These are phyloP conservation scores for Sycobia sp. DNA, from an alignment of 1,140 invertebrate species.

Conservation along the genomic window DNA sequence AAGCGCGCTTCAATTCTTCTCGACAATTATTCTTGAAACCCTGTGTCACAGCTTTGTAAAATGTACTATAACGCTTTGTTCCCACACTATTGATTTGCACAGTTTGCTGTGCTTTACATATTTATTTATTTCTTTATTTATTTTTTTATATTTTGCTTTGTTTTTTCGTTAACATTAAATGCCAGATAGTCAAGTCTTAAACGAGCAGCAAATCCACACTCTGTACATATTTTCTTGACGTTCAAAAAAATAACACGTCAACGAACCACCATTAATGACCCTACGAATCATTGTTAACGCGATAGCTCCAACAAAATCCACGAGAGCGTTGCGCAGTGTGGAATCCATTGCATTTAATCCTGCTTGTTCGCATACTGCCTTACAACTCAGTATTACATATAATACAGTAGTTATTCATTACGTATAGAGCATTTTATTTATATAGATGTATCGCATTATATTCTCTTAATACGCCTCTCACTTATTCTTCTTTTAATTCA, in stretches of 20 bases:
- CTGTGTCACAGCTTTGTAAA: slow-evolving; percentile 26
- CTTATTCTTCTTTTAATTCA: slow-evolving; percentile 35
- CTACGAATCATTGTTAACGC: slow-evolving; percentile 12
- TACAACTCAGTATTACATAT: slow-evolving; percentile 57
- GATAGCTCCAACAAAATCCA: slow-evolving; percentile 32
- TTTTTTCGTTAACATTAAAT: no score
- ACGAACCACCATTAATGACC: no score
- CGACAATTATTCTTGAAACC: slow-evolving; percentile 12
- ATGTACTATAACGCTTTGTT: slow-evolving; percentile 22
- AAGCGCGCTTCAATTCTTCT: slow-evolving; percentile 6
- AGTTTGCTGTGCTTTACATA: neutral
- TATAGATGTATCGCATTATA: slow-evolving; percentile 40
- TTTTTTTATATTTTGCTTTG: no score
- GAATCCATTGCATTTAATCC: slow-evolving; percentile 57
- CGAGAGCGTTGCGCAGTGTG: slow-evolving; percentile 39
- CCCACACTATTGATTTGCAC: neutral
- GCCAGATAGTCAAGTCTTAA: neutral
- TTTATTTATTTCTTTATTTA: no score
- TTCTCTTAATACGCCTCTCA: slow-evolving; percentile 38
- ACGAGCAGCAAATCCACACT: neutral
- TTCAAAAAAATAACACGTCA: neutral
- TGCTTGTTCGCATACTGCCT: slow-evolving; percentile 58
- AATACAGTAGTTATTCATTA: slow-evolving; percentile 60
- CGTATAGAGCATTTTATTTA: slow-evolving; percentile 50
- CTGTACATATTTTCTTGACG: slow-evolving; percentile 11